Conservation (phyloP, 2,888 invertebrate species). For the Ormyrus nitidulus region DNA sequence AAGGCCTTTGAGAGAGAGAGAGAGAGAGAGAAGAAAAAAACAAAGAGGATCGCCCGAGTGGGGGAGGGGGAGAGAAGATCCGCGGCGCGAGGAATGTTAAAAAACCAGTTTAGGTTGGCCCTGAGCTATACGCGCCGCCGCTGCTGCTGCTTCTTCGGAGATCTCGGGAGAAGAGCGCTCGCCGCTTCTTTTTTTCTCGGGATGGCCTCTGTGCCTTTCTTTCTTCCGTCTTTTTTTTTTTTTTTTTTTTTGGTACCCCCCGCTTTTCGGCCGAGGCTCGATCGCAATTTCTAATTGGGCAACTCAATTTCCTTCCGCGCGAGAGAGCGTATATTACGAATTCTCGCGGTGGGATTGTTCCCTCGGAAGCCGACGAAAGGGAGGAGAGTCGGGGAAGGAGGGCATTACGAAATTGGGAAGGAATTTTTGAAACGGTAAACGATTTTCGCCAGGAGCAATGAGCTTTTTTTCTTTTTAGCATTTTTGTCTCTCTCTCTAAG, state of each 20-base stretch:
- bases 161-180: neutral
- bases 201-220: too few species aligned
- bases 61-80: slow-evolving; percentile 25
- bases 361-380: too few species aligned
- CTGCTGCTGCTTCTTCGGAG: neutral
- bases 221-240: too few species aligned
- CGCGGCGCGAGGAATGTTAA: slow-evolving; percentile 52
- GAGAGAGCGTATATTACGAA: neutral
- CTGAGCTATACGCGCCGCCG: slow-evolving; percentile 1
- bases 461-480: too few species aligned
- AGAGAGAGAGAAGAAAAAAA: neutral
- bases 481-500: too few species aligned
- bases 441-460: too few species aligned
- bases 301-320: slow-evolving; percentile 66
- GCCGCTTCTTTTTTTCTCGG: neutral
- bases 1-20: slow-evolving; percentile 19
- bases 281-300: slow-evolving; percentile 65
- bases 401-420: too few species aligned
- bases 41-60: neutral
- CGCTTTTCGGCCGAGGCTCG: slow-evolving; percentile 15
- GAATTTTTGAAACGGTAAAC: too few species aligned
- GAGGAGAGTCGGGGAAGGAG: too few species aligned
- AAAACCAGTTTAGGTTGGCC: slow-evolving; percentile 54
- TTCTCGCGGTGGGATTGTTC: too few species aligned
- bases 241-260: too few species aligned